phyloP scores from a whole-genome alignment of 92 coral and sea anemone species.

The Zoanthus gigantus region DNA sequence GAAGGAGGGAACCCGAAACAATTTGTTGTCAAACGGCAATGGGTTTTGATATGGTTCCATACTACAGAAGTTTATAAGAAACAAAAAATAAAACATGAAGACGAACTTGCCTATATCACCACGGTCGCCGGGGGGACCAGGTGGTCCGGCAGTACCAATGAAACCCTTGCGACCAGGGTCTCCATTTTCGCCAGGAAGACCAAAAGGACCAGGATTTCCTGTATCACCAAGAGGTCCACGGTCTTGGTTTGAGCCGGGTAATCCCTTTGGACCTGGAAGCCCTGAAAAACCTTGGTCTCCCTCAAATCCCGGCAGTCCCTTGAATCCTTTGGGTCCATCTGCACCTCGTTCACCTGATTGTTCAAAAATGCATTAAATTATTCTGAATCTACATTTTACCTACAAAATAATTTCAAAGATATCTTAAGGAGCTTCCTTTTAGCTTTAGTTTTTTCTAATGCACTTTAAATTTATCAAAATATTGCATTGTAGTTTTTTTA shows the following conservation, averaged over 20 bases:
- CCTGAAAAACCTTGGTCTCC: conserved; percentile 22
- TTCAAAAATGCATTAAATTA: background rate
- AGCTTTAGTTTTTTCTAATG: no score
- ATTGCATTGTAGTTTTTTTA: no score
- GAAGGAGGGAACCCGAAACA: no score
- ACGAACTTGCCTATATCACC: conserved; percentile 18
- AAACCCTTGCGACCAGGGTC: conserved; percentile 9
- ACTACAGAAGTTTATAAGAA: no score
- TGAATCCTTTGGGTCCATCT: background rate
- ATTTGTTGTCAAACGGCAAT: no score
- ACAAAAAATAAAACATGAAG: background rate
- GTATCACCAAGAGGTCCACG: conserved; percentile 26
- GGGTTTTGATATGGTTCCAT: no score
- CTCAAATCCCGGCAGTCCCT: conserved; percentile 6
- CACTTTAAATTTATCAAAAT: no score
- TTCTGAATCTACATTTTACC: background rate
- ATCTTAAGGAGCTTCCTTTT: background rate
- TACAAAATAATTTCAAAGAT: background rate
- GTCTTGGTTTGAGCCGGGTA: background rate
- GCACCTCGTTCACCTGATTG: conserved; percentile 9
- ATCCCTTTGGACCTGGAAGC: conserved; percentile 16
- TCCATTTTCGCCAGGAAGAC: conserved; percentile 7
- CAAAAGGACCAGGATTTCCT: conserved; percentile 31
- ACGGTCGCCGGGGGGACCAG: background rate
- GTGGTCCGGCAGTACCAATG: background rate